phyloP scores from a whole-genome alignment of 2,113 vertebrate genomes.

The Thunnus maccoyii region DNA sequence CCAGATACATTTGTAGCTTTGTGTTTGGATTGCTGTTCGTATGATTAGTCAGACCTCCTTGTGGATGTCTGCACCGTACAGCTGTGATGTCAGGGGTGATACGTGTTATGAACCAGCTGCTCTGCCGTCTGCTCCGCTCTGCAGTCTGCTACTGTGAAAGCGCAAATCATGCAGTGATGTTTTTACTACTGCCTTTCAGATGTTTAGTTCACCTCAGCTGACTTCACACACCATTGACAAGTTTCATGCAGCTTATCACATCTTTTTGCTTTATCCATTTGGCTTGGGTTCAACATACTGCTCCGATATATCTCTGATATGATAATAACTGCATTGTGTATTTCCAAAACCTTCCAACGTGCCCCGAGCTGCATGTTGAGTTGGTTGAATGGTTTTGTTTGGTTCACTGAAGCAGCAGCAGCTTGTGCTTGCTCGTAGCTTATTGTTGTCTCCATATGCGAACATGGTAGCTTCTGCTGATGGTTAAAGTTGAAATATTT shows the following conservation, averaged over 20 bases:
- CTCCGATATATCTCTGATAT: neutral
- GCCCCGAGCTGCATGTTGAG: neutral
- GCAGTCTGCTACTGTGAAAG: neutral
- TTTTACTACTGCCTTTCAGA: neutral
- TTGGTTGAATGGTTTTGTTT: neutral
- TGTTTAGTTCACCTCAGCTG: neutral
- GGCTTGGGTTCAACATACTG: neutral
- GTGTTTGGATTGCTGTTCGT: neutral
- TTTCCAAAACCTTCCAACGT: neutral
- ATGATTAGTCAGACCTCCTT: neutral
- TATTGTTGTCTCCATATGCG: neutral
- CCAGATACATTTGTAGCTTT: neutral
- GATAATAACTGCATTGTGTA: neutral
- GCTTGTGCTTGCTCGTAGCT: neutral
- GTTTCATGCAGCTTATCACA: neutral
- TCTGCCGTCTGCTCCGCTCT: slow-evolving; percentile 4
- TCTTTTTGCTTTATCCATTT: neutral
- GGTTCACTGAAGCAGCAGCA: neutral
- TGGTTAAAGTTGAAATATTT: neutral
- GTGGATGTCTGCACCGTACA: neutral
- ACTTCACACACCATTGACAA: neutral
- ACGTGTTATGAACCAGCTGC: slow-evolving; percentile 15
- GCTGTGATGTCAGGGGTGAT: slow-evolving; percentile 1
- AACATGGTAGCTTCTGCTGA: neutral
- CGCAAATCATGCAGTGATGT: neutral